Evolutionary conservation across 2,888 invertebrate genomes (phyloP), one percentile per base, ranked within the genome.

Genomic region (Hypercompe scribonia): DNA sequence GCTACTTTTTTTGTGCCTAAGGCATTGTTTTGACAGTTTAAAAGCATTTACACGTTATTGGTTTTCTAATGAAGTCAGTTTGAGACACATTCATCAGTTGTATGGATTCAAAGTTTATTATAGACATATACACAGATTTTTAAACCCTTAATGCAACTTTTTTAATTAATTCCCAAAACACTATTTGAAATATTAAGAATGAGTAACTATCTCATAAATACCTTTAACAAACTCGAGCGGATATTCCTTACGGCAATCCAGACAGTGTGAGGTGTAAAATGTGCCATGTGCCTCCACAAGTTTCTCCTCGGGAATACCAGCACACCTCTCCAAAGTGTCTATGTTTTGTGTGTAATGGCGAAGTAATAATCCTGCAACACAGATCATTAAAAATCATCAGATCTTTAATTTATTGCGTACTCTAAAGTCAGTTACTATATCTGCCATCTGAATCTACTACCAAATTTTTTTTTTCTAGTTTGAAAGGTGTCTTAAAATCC

Each of bases 211-310:
- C 8, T 33, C 33, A 63, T 18, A 61, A 28, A 28, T 76, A 83
- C 98, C 97, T 97, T 98, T 98, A 96, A 99, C 97, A 98, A 98
- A 99, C 61, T 97, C 96, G 82, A 98, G 96, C 31, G 96, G 92
- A 89, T 98, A 98, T 80, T 97, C 94, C 81, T 97, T 96, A 5
- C 96, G 93, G 87, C 99, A 99, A 11, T 96, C 96, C 10, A 98
- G 90, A 89, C 99, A 99, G 88, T 98, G 98, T 68, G 98, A 98
- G 0, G 98, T 98, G 88, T 97, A 97, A 90, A 99, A 99, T 1
- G 99, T 98, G 0, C 99, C 99, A 89, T 99, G 99, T 3, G 99
- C 99, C 91, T 99, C 99, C 0, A 99, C 98, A 39, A 99, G 92
- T 89, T 98, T 98, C 0, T 98, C 97, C 3, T 96, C 97, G 0